These are phyloP conservation scores for Serranus cabrilla DNA, from an alignment of 2,797 vertebrate genomes.

Conservation along the genomic window DNA sequence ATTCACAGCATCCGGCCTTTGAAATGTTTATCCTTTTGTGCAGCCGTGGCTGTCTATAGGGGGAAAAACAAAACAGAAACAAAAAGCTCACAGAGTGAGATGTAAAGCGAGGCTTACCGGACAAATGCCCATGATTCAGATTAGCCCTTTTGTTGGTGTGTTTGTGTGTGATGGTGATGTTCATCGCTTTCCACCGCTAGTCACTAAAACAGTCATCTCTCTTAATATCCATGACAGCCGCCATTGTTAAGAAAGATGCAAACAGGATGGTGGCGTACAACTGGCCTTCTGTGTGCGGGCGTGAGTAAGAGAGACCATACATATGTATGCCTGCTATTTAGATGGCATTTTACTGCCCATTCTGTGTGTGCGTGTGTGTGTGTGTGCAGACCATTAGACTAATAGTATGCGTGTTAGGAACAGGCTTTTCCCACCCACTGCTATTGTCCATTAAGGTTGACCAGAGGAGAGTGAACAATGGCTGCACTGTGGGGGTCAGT, in stretches of 20 bases:
- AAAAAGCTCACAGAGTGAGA: constrained; percentile 72
- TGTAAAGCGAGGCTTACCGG: constrained; percentile 75
- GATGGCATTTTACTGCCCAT: constrained; percentile 67
- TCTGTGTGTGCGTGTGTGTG: constrained; percentile 37
- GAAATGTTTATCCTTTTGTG: constrained; percentile 84
- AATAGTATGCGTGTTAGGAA: constrained; percentile 76
- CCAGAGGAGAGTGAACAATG: constrained; percentile 78
- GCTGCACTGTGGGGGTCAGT: constrained; percentile 71
- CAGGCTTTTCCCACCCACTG: constrained; percentile 77
- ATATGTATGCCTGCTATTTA: constrained; percentile 80
- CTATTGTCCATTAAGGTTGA: constrained; percentile 80
- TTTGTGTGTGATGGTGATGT: constrained; percentile 43
- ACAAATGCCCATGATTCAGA: constrained; percentile 82
- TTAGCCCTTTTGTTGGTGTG: constrained; percentile 73
- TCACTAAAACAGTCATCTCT: constrained; percentile 78
- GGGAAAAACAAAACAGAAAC: constrained; percentile 64
- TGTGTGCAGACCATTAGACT: constrained; percentile 63
- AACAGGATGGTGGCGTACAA: constrained; percentile 82
- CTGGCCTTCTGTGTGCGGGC: constrained; percentile 67
- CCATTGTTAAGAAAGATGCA: constrained; percentile 78
- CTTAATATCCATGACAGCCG: constrained; percentile 77
- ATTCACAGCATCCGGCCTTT: constrained; percentile 75
- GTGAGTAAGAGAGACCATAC: constrained; percentile 74
- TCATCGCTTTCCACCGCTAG: constrained; percentile 71
- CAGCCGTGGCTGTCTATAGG: constrained; percentile 57